Base-by-base conservation (phyloP, 2,888 invertebrate species). In the Altica lythri region DNA sequence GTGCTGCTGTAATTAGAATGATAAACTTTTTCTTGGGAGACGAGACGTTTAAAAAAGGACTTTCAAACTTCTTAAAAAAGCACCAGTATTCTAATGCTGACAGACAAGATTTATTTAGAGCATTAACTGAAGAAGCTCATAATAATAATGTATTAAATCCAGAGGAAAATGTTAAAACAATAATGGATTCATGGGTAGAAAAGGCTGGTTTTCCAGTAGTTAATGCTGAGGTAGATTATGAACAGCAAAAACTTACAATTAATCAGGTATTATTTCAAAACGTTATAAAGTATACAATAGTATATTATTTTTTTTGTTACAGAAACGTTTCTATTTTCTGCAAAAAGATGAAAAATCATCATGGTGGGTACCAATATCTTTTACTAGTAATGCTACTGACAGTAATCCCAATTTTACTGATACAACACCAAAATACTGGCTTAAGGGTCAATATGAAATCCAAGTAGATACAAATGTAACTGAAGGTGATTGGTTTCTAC, bases 1-100 rank as follows among this genome's bases (percentile, higher is more conserved):
- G 89, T 29, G 85, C 88, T 0, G 83, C 86, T 4, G 75, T 90
- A 2, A 80, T 90, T 53, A 77, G 86, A 57, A 90, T 90, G 89
- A 81, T 90, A 77, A 80, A 83, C 62, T 80, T 85, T 58, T 84
- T 86, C 67, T 77, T 89, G 8, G 88, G 88, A 1, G 83, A 85
- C 62, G 75, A 76, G 16, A 79, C 80, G 0, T 84, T 85, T 69
- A 78, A 78, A 45, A 67, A 72, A 8, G 83, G 83, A 3, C 71
- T 84, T 1, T 78, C 76, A 18, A 78, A 80, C 55, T 80, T 81
- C 63, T 70, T 86, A 22, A 74, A 76, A 14, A 72, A 71, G 5
- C 80, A 80, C 62, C 75, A 80, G 53, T 87, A 82, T 65, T 73
- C 74, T 3, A 86, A 84, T 66, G 86, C 87, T 0, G 81, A 83